Base-by-base conservation (phyloP, 2,888 invertebrate genomes). In the Sturmia bella region DNA sequence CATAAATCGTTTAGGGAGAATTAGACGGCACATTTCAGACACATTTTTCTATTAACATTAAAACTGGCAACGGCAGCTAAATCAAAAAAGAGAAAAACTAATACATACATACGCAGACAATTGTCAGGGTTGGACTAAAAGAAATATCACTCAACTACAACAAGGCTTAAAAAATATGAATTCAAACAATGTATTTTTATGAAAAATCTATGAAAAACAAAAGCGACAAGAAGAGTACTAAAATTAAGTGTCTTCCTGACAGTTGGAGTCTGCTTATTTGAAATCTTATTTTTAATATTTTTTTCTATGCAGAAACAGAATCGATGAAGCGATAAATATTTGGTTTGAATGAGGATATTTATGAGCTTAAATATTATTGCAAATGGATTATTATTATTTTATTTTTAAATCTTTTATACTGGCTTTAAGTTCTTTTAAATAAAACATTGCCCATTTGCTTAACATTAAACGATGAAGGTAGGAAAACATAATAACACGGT, bases 31-130 rank as follows among this genome's bases (percentile, higher is more conserved):
- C 43, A 43, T 52, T 63, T 73, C 45, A 64, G 48, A 73, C 52
- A 73, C 37, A 73, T 74, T 79, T 73, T 32, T 27, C 79, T 61
- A 74, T 80, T 74, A 69, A 80, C 43, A 41, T 50, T 64, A 63
- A 64, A 37, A 12, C 45, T 11, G 45, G 13, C 9, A 39, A 15
- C 13, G 21, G 15, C 21, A 80, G 50, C 72, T 63, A 66, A 59
- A 69, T 63, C 59, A 41, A 72, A 19, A 5, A 70, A 66, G 3
- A 43, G 45, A 43, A 70, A 45, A 80, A 76, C 61, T 52, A 19
- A 43, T 27, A 32, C 48, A 37, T 56, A 17, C 1, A 54, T n/a
- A 68, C 21, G 1, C 11, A 37, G 66, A 76, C 57, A 68, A 68
- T 68, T 59, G 75, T 45, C 57, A 43, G 57, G 13, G 19, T 39